Base-by-base conservation (phyloP, 1,140 invertebrate species). In the Eurosta solidaginis region DNA sequence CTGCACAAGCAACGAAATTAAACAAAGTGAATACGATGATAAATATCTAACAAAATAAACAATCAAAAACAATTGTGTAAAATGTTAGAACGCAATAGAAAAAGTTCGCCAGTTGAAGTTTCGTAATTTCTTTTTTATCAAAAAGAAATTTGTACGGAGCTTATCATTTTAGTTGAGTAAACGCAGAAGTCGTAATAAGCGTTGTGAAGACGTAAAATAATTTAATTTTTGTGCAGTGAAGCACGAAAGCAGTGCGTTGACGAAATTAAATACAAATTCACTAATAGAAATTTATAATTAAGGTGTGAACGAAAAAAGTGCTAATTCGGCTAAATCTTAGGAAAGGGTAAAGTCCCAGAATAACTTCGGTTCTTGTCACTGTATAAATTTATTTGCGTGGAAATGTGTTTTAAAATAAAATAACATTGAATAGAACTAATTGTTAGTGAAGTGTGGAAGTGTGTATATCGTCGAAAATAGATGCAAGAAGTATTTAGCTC, bases 51-150 rank as follows among this genome's bases (percentile, higher is more conserved):
- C n/a, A n/a, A n/a, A n/a, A n/a, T n/a, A n/a, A n/a, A n/a, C 12
- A 68, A 68, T 40, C 59, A 42, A 68, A 68, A 59, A 68, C 33
- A 68, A 68, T 10, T 20, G 36, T 40, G 59, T n/a, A n/a, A 68
- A 68, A 68, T 68, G 59, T 68, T 33, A 68, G 59, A 68, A 68
- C 59, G 40, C 17, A 36, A n/a, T n/a, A n/a, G n/a, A n/a, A 22
- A 3, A 33, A 59, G 29, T 59, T 40, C 17, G 40, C n/a, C n/a
- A n/a, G n/a, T n/a, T n/a, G 33, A n/a, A 68, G 33, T 68, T 68
- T 68, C 59, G 59, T 68, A 68, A 68, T 59, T 59, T 33, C n/a
- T n/a, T 68, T 54, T 54, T 36, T 40, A 42, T 68, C 22, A 68
- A 68, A 68, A 68, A 33, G n/a, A 42, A 68, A 40, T 40, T n/a